Conservation (phyloP, 2,888 invertebrate species). For the Sturmia bella region DNA sequence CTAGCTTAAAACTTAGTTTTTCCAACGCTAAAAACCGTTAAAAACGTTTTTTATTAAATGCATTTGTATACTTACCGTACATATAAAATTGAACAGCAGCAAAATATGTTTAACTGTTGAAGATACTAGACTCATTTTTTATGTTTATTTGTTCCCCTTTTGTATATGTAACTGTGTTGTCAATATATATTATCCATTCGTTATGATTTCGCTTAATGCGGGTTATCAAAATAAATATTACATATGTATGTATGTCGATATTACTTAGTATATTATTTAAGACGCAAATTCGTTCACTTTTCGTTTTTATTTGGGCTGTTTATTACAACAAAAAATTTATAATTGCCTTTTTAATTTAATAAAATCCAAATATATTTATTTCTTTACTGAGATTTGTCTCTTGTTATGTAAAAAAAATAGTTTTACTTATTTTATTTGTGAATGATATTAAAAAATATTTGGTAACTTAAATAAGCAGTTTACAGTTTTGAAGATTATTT, state of each 20-base stretch:
- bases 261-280: no score
- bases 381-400: background rate
- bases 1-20: no score
- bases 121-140: constrained; percentile 75
- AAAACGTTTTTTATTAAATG: no score
- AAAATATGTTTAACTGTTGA: constrained; percentile 77
- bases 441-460: constrained; percentile 6
- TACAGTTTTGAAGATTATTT: constrained; percentile 6
- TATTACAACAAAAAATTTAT: no score
- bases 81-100: constrained; percentile 77
- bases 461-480: background rate
- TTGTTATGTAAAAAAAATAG: background rate
- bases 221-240: no score
- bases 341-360: no score
- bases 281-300: no score
- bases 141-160: background rate
- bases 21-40: no score
- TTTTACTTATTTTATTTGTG: background rate
- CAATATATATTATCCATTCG: constrained; percentile 10
- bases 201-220: constrained; percentile 42
- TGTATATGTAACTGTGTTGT: background rate
- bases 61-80: constrained; percentile 74
- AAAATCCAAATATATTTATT: no score
- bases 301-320: no score
- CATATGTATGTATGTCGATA: no score